Conservation (phyloP, 2,888 invertebrate species). For the Euspilapteryx auroguttella region DNA sequence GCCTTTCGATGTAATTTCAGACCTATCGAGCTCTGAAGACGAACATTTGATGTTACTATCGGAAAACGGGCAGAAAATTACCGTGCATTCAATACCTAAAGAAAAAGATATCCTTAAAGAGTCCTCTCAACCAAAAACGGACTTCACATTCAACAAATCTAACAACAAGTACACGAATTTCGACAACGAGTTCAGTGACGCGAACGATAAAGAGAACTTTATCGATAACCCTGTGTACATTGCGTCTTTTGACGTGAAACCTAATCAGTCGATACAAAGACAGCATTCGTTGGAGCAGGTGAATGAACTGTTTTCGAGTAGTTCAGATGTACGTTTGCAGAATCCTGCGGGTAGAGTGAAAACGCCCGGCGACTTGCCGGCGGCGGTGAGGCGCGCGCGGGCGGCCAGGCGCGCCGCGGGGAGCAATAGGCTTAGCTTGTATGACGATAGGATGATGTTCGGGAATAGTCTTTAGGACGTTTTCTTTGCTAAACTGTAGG, state of each 20-base stretch:
- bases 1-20: constrained; percentile 31
- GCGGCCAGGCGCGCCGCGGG: constrained; percentile 53
- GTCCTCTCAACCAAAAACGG: constrained; percentile 30
- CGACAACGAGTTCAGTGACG: constrained; percentile 49
- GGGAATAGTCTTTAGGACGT: constrained; percentile 53
- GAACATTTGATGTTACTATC: constrained; percentile 48
- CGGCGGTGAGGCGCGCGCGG: constrained; percentile 72
- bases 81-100: constrained; percentile 40
- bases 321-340: constrained; percentile 66
- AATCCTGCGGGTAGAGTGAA: constrained; percentile 79
- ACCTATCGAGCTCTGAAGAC: constrained; percentile 51
- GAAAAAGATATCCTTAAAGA: constrained; percentile 43
- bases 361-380: constrained; percentile 81
- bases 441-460: constrained; percentile 89
- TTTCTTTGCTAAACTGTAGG: no score
- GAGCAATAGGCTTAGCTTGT: constrained; percentile 78
- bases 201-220: constrained; percentile 44
- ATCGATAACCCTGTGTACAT: constrained; percentile 45
- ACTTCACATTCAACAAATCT: constrained; percentile 34
- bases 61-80: constrained; percentile 48
- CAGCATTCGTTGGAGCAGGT: constrained; percentile 78
- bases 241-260: constrained; percentile 24
- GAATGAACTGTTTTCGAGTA: constrained; percentile 72
- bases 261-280: constrained; percentile 34
- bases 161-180: constrained; percentile 46